phyloP scores from a whole-genome alignment of 2,113 vertebrate species.

The Macroglossus sobrinus region DNA sequence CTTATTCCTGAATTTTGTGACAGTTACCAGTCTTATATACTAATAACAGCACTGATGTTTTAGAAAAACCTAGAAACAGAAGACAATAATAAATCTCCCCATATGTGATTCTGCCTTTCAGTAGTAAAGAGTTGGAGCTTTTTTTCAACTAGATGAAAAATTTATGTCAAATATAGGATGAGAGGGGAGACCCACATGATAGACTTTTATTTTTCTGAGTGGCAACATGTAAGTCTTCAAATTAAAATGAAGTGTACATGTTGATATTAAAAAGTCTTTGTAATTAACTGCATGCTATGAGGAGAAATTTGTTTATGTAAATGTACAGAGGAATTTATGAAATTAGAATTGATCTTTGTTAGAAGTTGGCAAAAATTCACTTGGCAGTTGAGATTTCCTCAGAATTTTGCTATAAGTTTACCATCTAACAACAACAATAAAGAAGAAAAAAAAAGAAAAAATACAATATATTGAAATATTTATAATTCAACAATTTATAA shows the following conservation, averaged over 20 bases:
- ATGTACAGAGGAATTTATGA: background rate
- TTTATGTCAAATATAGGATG: background rate
- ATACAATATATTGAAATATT: constrained; percentile 22
- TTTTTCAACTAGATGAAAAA: background rate
- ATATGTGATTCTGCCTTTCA: background rate
- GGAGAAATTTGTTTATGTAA: background rate
- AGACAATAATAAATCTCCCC: background rate
- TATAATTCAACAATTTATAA: background rate
- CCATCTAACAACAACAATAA: background rate
- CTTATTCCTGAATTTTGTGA: constrained; percentile 13
- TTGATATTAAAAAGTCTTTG: background rate
- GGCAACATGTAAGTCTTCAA: background rate
- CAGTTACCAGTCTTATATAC: background rate
- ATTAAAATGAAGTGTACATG: background rate
- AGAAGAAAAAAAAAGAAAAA: background rate
- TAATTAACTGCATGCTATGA: background rate
- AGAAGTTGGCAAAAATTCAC: background rate
- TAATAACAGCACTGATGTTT: constrained; percentile 7
- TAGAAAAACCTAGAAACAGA: background rate
- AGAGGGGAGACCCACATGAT: background rate
- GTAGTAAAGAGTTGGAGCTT: background rate
- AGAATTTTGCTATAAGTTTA: background rate
- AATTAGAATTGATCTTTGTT: background rate
- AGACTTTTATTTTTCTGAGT: background rate
- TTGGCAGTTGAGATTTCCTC: constrained; percentile 36